Conservation (phyloP, 1,140 invertebrate species). For the Apis dorsata region DNA sequence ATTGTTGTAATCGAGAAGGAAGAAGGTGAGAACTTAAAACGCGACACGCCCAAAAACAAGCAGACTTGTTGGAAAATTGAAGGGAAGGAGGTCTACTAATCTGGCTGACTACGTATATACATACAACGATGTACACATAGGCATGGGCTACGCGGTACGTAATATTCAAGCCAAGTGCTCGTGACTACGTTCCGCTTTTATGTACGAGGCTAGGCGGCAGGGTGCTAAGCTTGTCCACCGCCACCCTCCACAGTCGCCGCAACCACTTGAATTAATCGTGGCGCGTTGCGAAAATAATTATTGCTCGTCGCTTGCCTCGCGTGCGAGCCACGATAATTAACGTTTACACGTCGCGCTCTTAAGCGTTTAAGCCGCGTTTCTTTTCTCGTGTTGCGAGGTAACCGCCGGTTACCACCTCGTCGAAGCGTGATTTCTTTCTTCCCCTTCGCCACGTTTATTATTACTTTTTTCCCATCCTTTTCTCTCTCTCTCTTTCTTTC, state of each 20-base stretch:
- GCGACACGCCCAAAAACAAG: background rate
- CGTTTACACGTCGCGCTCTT: conserved; percentile 62
- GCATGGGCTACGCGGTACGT: conserved; percentile 43
- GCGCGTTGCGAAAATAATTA: conserved; percentile 65
- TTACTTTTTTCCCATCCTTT: background rate
- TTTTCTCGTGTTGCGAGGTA: conserved; percentile 6
- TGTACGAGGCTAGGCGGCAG: conserved; percentile 42
- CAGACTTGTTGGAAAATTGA: conserved; percentile 17
- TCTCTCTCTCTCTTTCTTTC: too few relatives aligned
- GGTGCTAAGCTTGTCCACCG: conserved; percentile 60
- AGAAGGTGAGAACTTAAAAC: too few relatives aligned
- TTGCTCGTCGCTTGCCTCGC: conserved; percentile 64
- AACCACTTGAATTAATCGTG: conserved; percentile 64
- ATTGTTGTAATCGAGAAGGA: too few relatives aligned
- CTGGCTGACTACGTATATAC: conserved; percentile 33
- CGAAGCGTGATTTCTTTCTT: conserved; percentile 16
- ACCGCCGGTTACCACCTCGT: conserved; percentile 11
- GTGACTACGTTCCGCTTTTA: conserved; percentile 54
- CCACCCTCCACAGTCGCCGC: conserved; percentile 32
- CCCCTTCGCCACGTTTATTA: background rate
- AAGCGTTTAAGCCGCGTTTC: conserved; percentile 51
- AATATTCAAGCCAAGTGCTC: conserved; percentile 64
- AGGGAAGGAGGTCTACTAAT: conserved; percentile 50
- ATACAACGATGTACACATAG: conserved; percentile 43
- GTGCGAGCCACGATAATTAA: conserved; percentile 61